Conservation (phyloP, 2,888 invertebrate genomes). For the Pristionchus maxplancki region DNA sequence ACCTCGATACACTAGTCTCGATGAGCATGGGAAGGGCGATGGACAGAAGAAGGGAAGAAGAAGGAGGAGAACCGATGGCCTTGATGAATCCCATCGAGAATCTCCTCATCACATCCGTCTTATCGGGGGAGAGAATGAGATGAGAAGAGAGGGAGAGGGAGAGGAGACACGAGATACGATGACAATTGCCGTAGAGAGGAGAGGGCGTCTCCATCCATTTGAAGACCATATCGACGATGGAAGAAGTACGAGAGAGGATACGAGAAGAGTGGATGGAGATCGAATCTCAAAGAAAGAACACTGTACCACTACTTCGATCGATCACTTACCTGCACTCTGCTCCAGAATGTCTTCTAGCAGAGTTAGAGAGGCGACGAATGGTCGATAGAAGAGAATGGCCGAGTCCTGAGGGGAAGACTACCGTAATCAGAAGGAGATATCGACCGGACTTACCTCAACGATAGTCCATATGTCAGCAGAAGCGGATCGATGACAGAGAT, state of each 20-base stretch:
- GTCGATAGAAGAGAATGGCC: conserved; percentile 49
- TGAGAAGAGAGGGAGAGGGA: conserved; percentile 42
- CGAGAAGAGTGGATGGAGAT: background rate
- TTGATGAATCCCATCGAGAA: conserved; percentile 34
- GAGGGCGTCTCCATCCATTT: conserved; percentile 8
- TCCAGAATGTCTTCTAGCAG: conserved; percentile 49
- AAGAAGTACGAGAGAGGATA: conserved; percentile 40
- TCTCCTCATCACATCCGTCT: conserved; percentile 3
- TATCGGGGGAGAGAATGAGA: conserved; percentile 39
- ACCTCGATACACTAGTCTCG: conserved; percentile 46
- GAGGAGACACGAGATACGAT: conserved; percentile 9
- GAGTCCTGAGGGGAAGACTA: conserved; percentile 41
- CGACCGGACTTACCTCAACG: background rate
- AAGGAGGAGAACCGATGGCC: conserved; percentile 9
- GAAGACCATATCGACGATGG: conserved; percentile 42
- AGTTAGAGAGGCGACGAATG: conserved; percentile 36
- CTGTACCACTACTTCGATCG: background rate
- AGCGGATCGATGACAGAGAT: conserved; percentile 23
- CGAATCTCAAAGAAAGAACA: conserved; percentile 2
- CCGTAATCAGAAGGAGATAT: background rate
- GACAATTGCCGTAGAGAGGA: background rate
- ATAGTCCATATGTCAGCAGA: conserved; percentile 51
- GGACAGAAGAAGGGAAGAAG: conserved; percentile 29
- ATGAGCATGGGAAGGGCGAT: conserved; percentile 8
- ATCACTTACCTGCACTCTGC: conserved; percentile 28